phyloP scores from a whole-genome alignment of 1,140 invertebrate genomes.

The Zaprionus nigranus region DNA sequence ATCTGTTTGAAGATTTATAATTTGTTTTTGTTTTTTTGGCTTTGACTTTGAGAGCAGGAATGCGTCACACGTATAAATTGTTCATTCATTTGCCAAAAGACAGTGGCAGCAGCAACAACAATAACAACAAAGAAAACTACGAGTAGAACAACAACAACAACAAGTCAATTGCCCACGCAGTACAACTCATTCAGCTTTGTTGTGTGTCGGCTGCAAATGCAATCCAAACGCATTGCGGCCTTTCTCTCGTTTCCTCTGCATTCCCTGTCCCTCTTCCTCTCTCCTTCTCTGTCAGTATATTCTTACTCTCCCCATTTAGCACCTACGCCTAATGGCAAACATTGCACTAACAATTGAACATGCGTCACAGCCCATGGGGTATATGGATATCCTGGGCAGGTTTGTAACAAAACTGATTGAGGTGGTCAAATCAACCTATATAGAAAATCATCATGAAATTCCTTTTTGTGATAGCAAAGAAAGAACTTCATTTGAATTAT shows the following conservation, averaged over 20 bases:
- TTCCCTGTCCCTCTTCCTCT: neutral
- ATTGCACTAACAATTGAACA: slow-evolving; percentile 8
- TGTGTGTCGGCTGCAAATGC: slow-evolving; percentile 40
- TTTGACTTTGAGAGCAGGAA: slow-evolving; percentile 77
- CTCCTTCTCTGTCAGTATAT: no score
- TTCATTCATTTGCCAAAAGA: slow-evolving; percentile 75
- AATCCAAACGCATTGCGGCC: slow-evolving; percentile 63
- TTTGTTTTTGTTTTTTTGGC: slow-evolving; percentile 72
- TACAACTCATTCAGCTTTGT: slow-evolving; percentile 59
- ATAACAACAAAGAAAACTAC: slow-evolving; percentile 16
- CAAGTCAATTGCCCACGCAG: slow-evolving; percentile 63
- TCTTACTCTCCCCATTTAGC: slow-evolving; percentile 12
- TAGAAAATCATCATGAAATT: no score
- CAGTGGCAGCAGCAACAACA: slow-evolving; percentile 34
- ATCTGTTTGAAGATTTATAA: slow-evolving; percentile 80
- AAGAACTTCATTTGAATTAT: no score
- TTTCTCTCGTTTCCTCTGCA: slow-evolving; percentile 7
- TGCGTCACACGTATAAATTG: slow-evolving; percentile 78
- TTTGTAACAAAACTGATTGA: neutral
- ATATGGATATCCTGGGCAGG: neutral
- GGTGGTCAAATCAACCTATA: no score
- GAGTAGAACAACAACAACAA: slow-evolving; percentile 13
- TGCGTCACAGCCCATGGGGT: neutral
- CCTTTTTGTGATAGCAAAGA: no score
- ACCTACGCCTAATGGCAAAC: slow-evolving; percentile 20